Conservation (phyloP, 92 coral and sea anemone species). For the Palythoa grandis region DNA sequence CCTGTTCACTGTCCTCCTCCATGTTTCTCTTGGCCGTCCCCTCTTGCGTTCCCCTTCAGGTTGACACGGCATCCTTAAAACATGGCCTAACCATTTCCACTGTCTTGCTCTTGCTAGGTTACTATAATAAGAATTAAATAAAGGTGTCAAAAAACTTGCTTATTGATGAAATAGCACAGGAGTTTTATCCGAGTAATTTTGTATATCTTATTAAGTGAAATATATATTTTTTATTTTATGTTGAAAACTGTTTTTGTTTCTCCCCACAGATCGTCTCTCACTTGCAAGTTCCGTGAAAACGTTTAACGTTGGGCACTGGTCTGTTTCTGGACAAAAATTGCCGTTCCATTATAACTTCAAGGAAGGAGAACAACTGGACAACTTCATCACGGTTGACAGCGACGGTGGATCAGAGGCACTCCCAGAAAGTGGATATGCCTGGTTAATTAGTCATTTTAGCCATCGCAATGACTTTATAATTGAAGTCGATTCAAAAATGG, state of each 20-base stretch:
- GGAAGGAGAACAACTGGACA: not conserved
- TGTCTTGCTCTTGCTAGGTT: too few relatives aligned
- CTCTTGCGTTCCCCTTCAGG: too few relatives aligned
- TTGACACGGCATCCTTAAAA: too few relatives aligned
- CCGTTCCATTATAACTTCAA: not conserved
- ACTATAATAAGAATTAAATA: too few relatives aligned
- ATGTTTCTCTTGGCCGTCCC: too few relatives aligned
- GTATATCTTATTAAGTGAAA: too few relatives aligned
- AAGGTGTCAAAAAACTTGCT: too few relatives aligned
- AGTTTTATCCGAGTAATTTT: too few relatives aligned
- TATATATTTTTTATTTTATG: too few relatives aligned
- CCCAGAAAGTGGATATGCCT: not conserved
- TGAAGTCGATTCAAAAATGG: not conserved
- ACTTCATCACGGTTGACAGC: not conserved
- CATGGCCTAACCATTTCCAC: too few relatives aligned
- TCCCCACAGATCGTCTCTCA: not conserved
- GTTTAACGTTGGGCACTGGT: not conserved
- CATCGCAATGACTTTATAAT: not conserved
- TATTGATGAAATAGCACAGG: too few relatives aligned
- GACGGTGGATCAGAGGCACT: not conserved
- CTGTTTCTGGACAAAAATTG: not conserved
- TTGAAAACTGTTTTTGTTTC: not conserved
- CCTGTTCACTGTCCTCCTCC: too few relatives aligned
- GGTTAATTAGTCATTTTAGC: not conserved
- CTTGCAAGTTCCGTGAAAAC: slow-evolving; percentile 7